Conservation (phyloP, 2,113 vertebrate species). For the Lasiurus cinereus region DNA sequence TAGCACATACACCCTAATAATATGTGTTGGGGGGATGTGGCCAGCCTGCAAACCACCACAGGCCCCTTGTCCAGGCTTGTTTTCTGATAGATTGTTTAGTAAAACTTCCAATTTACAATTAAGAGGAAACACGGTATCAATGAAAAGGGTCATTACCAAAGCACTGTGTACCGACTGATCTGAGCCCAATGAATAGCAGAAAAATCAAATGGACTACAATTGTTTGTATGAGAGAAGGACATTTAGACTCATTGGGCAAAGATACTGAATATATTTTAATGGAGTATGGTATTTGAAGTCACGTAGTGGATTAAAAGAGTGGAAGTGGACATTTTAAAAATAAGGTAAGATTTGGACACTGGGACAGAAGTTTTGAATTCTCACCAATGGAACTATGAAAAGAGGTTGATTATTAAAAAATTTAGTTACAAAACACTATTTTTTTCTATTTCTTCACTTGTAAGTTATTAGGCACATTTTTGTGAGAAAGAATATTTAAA, state of each 20-base stretch:
- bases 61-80: neutral
- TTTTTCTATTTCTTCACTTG: neutral
- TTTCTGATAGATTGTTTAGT: neutral
- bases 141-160: neutral
- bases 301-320: neutral
- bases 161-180: neutral
- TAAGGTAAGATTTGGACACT: neutral
- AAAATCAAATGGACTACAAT: neutral
- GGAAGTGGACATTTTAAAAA: neutral
- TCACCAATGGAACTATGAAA: conserved; percentile 11
- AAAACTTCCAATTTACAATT: neutral
- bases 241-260: neutral
- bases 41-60: too few species aligned
- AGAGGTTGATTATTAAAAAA: neutral
- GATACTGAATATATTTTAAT: neutral
- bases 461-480: conserved; percentile 22
- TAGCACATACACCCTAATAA: neutral
- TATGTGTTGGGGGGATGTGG: neutral
- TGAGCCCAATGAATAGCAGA: neutral
- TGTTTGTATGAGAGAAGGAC: neutral
- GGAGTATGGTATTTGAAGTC: neutral
- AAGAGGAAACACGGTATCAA: neutral
- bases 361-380: conserved; percentile 20
- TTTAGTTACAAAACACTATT: neutral
- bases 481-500: conserved; percentile 17